Evolutionary conservation across 2,888 invertebrate genomes (phyloP).

Genomic region (Opisthograptis luteolata): DNA sequence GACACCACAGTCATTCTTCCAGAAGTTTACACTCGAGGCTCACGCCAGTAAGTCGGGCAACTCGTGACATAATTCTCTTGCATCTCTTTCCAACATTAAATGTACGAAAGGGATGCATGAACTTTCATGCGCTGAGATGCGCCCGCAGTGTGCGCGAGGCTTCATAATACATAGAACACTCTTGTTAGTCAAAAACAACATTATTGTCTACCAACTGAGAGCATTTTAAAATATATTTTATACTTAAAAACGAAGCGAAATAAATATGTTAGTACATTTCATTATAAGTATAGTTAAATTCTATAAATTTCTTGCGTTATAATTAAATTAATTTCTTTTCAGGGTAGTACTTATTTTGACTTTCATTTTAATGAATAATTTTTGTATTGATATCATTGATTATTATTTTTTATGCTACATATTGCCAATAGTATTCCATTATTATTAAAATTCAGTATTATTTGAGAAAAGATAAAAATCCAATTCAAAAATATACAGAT

Average conservation of each 20-base stretch:
- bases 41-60: too few relatives aligned
- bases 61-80: too few relatives aligned
- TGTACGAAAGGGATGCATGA: too few relatives aligned
- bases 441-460: too few relatives aligned
- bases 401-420: too few relatives aligned
- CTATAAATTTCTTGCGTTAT: conserved; percentile 38
- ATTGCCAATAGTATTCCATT: too few relatives aligned
- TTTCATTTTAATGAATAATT: not conserved
- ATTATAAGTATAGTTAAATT: conserved; percentile 54
- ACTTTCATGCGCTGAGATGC: too few relatives aligned
- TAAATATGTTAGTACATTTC: conserved; percentile 74
- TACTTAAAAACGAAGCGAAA: conserved; percentile 69
- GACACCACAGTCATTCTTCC: conserved; percentile 10
- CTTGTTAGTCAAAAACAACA: conserved; percentile 41
- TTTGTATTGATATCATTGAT: too few relatives aligned
- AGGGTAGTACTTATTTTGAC: conserved; percentile 27
- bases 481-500: conserved; percentile 3
- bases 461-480: not conserved
- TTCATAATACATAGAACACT: conserved; percentile 18
- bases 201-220: conserved; percentile 28
- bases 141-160: too few relatives aligned
- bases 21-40: conserved; percentile 17
- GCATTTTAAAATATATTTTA: conserved; percentile 23
- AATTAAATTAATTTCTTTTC: conserved; percentile 16
- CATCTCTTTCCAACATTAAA: too few relatives aligned